phyloP scores from a whole-genome alignment of 2,797 vertebrate genomes.

The Spheniscus humboldti region DNA sequence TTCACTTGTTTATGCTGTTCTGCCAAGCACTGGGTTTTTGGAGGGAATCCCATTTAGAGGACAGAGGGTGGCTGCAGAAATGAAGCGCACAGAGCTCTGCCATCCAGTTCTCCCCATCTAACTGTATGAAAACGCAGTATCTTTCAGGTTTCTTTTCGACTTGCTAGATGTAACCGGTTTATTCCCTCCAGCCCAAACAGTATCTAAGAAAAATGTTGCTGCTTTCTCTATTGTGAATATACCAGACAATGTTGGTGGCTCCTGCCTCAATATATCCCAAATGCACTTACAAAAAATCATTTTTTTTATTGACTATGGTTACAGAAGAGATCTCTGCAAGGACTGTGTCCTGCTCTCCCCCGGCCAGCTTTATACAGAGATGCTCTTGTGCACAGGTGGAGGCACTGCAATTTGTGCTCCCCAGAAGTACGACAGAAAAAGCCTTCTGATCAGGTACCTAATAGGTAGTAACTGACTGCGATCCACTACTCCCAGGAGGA shows the following conservation, averaged over 20 bases:
- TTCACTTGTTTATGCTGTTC: not conserved
- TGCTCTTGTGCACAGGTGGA: not conserved
- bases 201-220: not conserved
- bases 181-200: not conserved
- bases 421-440: not conserved
- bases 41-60: not conserved
- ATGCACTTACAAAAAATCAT: not conserved
- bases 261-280: not conserved
- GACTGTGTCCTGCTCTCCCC: not conserved
- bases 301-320: not conserved
- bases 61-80: not conserved
- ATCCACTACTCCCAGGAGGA: not conserved
- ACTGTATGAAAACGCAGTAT: not conserved
- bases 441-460: not conserved
- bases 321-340: not conserved
- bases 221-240: not conserved
- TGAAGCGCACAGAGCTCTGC: not conserved
- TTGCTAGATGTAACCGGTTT: not conserved
- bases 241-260: not conserved
- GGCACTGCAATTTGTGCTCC: not conserved
- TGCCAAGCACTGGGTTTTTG: not conserved
- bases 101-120: not conserved
- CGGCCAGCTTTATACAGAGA: not conserved
- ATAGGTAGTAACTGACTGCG: rapidly evolving
- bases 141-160: not conserved